Conservation (phyloP, 1,140 invertebrate genomes). For the Halotydeus destructor region DNA sequence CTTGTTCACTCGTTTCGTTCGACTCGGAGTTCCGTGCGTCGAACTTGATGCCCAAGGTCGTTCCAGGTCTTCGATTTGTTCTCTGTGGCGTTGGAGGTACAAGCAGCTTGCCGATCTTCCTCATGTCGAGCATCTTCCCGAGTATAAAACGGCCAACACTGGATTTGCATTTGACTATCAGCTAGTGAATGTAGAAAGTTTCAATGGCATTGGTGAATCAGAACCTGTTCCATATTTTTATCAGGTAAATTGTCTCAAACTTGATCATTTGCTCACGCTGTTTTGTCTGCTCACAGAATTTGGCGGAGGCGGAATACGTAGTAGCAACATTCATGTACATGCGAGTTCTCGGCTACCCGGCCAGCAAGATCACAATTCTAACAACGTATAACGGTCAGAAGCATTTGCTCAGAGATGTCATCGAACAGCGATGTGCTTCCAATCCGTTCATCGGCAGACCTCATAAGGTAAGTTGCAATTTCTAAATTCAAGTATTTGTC, state of each 20-base stretch:
- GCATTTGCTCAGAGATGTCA: conserved; percentile 84
- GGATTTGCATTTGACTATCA: conserved; percentile 78
- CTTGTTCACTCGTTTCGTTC: conserved; percentile 83
- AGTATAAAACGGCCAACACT: conserved; percentile 73
- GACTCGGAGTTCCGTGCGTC: conserved; percentile 85
- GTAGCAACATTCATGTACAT: conserved; percentile 98
- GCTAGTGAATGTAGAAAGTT: conserved; percentile 86
- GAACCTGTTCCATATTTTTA: conserved; percentile 98
- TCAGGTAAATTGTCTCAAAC: conserved; percentile 36
- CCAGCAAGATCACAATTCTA: conserved; percentile 92
- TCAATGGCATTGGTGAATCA: conserved; percentile 87
- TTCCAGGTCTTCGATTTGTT: conserved; percentile 71
- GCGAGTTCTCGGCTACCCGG: conserved; percentile 87
- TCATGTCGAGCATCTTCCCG: conserved; percentile 57
- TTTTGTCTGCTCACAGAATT: conserved; percentile 41
- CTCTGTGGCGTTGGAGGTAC: conserved; percentile 94
- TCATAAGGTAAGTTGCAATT: conserved; percentile 44
- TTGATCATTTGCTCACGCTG: conserved; percentile 3
- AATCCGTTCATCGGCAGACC: conserved; percentile 93
- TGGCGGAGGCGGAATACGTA: conserved; percentile 95
- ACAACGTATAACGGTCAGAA: conserved; percentile 99
- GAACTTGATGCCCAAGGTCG: conserved; percentile 93
- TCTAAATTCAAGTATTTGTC: neutral
- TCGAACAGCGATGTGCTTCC: conserved; percentile 73
- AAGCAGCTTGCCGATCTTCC: conserved; percentile 74